These are phyloP conservation scores for Dimorphilus gyrociliatus DNA, from an alignment of 2,888 invertebrate genomes.

Conservation along the genomic window DNA sequence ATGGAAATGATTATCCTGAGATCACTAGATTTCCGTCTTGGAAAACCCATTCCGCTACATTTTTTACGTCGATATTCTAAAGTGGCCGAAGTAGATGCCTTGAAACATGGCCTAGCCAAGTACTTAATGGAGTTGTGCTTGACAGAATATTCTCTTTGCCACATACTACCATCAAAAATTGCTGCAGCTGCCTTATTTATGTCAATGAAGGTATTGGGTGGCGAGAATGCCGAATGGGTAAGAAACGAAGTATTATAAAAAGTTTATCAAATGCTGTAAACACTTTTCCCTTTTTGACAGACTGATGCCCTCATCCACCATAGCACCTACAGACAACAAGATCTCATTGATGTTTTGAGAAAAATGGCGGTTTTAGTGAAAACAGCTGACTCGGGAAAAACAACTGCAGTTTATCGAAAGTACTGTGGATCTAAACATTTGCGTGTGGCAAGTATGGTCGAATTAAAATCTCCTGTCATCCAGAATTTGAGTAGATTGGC, in stretches of 20 bases:
- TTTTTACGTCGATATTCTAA: conserved; percentile 58
- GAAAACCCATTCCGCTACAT: conserved; percentile 68
- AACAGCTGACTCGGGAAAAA: conserved; percentile 53
- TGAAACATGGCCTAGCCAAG: conserved; percentile 65
- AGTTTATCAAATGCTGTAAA: too few species aligned
- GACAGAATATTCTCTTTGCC: conserved; percentile 59
- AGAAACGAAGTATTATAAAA: conserved; percentile 5
- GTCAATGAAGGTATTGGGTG: conserved; percentile 42
- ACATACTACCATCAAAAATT: conserved; percentile 60
- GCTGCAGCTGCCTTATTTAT: conserved; percentile 65
- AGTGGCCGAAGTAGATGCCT: conserved; percentile 43
- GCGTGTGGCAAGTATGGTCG: too few species aligned
- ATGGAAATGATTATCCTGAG: conserved; percentile 67
- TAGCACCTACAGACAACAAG: conserved; percentile 53
- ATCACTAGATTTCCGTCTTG: conserved; percentile 60
- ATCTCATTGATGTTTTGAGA: conserved; percentile 52
- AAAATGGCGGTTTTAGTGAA: conserved; percentile 53
- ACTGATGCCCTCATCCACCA: conserved; percentile 57
- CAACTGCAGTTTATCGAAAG: conserved; percentile 45
- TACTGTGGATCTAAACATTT: too few species aligned
- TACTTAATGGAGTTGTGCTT: conserved; percentile 73
- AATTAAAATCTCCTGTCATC: too few species aligned
- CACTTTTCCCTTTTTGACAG: conserved; percentile 32
- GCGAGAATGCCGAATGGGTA: conserved; percentile 25
- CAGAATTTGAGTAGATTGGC: too few species aligned